phyloP scores from a whole-genome alignment of 2,888 invertebrate genomes.

The Chloromyia formosa region DNA sequence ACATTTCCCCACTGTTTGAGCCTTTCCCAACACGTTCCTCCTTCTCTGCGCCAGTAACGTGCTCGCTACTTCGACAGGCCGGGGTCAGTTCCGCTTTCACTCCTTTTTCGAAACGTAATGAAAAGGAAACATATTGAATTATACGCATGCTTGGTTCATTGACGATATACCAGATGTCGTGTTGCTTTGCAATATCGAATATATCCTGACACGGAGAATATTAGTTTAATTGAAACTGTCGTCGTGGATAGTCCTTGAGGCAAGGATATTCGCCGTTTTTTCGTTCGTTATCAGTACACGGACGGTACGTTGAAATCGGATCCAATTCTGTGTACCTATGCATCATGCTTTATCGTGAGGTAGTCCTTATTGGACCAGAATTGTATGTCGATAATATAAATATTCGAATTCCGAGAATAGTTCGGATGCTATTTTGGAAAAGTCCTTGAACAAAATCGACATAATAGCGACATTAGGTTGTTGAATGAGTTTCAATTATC shows the following conservation, averaged over 20 bases:
- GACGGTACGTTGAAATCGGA: neutral
- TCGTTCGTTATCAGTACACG: neutral
- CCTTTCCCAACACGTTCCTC: conserved; percentile 21
- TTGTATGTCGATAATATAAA: neutral
- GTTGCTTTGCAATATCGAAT: conserved; percentile 29
- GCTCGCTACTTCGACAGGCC: too few species aligned
- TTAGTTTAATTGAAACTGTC: conserved; percentile 42
- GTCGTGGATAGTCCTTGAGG: conserved; percentile 34
- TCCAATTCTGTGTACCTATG: neutral
- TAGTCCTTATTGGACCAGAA: conserved; percentile 4
- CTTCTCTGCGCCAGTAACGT: neutral
- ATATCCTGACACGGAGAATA: conserved; percentile 30
- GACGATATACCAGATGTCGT: conserved; percentile 33
- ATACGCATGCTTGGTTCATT: conserved; percentile 35
- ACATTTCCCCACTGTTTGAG: conserved; percentile 22
- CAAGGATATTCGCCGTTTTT: neutral
- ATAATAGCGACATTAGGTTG: too few species aligned
- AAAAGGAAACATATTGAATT: neutral
- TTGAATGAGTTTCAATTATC: too few species aligned
- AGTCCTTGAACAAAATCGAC: too few species aligned
- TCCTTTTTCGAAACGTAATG: neutral
- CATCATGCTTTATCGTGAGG: conserved; percentile 8
- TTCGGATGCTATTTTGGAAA: too few species aligned
- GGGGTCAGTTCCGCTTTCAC: neutral
- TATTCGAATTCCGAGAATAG: too few species aligned